Conservation (phyloP, 53 echinoderm and acorn worm species). For the Zoroaster sp. region DNA sequence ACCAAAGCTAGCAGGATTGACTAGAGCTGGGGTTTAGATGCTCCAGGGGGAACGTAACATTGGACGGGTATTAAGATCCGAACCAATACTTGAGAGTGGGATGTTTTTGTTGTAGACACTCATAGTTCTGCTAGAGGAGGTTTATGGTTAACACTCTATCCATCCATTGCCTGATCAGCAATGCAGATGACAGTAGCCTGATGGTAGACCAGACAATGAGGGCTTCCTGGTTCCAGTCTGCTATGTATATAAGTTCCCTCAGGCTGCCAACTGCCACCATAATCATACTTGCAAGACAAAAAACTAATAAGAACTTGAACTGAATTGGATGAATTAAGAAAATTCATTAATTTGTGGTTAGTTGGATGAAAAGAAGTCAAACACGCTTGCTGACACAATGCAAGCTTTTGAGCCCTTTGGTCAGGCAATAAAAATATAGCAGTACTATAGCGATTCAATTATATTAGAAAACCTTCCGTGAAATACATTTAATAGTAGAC, state of each 20-base stretch:
- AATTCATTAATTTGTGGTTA: constrained; percentile 54
- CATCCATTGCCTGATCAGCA: not conserved
- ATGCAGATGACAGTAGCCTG: not conserved
- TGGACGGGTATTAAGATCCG: not conserved
- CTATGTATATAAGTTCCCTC: not conserved
- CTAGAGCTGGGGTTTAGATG: not conserved
- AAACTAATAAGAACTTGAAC: constrained; percentile 26
- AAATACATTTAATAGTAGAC: too few relatives aligned
- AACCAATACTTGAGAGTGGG: not conserved
- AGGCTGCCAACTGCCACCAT: constrained; percentile 3
- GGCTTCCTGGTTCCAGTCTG: not conserved
- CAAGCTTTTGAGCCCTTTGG: not conserved
- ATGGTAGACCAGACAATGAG: not conserved
- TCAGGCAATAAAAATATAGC: too few relatives aligned
- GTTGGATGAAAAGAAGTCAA: constrained; percentile 1
- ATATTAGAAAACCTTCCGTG: too few relatives aligned
- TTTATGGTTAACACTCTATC: not conserved
- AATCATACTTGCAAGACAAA: not conserved
- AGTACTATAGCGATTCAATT: too few relatives aligned
- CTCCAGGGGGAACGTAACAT: not conserved
- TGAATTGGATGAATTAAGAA: constrained; percentile 43
- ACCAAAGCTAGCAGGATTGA: constrained; percentile 19
- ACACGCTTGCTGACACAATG: constrained; percentile 30
- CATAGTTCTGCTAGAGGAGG: not conserved
- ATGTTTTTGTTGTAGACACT: not conserved